Evolutionary conservation across 2,888 invertebrate species (phyloP), one percentile per base, ranked within the genome.

Genomic region (Campoplex capitator): DNA sequence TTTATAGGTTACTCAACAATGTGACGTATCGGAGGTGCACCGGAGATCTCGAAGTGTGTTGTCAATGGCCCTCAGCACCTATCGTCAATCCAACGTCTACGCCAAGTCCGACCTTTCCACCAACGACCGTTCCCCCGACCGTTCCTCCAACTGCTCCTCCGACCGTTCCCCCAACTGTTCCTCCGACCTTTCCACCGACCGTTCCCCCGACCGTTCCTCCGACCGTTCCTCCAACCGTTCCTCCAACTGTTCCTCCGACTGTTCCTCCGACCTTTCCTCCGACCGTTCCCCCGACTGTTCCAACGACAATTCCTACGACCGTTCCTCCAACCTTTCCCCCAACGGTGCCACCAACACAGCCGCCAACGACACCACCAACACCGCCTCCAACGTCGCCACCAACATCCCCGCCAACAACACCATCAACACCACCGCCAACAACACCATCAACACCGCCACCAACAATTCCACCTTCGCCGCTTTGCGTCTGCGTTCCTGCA

Each of bases 41-140:
- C 3, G 95, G 95, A 18, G 95, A 95, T 74, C 90, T 95, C 65
- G 95, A 95, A 82, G 94, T 95, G 13, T 96, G 96, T 86, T 95
- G 95, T 77, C 92, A 90, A 48, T 88, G 80, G 18, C 87, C 85
- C 0, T 42, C 87, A 28, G 65, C 84, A 13, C 85, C 90, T 28
- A 88, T 87, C 28, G 87, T 89, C 38, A 82, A 83, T 11, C 89
- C 91, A 16, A 89, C 90, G 18, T 54, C 87, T n/a, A 67, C 70
- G 28, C 77, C 88, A 0, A 76, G 88, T 2, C 88, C 83, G 9
- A 81, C 79, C 42, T 3, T 71, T 2, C 48, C 77, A 0, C 67
- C 88, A 16, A 85, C 86, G 3, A 79, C 86, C 3, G 70, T 71
- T 45, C 70, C 74, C 1, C 56, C 88, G 2, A 83, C 87, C 6